A percentile compares a stretch with the other conserved stretches of the same genome.
Evolutionary conservation across 1,140 invertebrate genomes (phyloP).

Genomic region (Drosophila orena): DNA sequence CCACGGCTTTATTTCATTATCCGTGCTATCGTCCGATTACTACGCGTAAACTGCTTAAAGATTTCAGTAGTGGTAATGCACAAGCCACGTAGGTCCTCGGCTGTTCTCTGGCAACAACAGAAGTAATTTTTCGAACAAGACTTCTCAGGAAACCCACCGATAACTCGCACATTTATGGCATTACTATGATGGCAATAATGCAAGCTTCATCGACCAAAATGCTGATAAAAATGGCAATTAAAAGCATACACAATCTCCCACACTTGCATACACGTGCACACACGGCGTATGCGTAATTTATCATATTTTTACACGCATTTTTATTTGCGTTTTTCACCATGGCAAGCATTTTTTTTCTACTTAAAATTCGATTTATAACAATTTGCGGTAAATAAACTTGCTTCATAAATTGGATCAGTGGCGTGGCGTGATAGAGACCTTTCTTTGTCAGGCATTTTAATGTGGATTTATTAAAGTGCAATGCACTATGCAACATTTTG

Average conservation of each 20-base stretch:
- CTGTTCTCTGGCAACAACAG: neutral
- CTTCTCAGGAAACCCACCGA: neutral
- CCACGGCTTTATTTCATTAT: constrained; percentile 1
- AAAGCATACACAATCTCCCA: constrained; percentile 39
- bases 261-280: neutral
- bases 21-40: constrained; percentile 17
- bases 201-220: constrained; percentile 39
- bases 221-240: constrained; percentile 68
- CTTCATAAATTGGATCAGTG: constrained; percentile 59
- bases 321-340: constrained; percentile 60
- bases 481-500: constrained; percentile 28
- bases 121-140: constrained; percentile 27
- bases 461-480: constrained; percentile 50
- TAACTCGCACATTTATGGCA: constrained; percentile 34
- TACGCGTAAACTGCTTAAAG: constrained; percentile 25
- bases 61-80: constrained; percentile 24
- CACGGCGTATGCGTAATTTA: constrained; percentile 69
- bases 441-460: constrained; percentile 41
- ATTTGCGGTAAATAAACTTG: constrained; percentile 76
- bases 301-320: constrained; percentile 66
- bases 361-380: constrained; percentile 79
- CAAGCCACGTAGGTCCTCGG: constrained; percentile 3
- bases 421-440: constrained; percentile 2
- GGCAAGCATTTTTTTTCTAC: constrained; percentile 33
- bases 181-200: constrained; percentile 27